Evolutionary conservation across 2,888 invertebrate genomes (phyloP).

Genomic region (Drosophila pullipes): DNA sequence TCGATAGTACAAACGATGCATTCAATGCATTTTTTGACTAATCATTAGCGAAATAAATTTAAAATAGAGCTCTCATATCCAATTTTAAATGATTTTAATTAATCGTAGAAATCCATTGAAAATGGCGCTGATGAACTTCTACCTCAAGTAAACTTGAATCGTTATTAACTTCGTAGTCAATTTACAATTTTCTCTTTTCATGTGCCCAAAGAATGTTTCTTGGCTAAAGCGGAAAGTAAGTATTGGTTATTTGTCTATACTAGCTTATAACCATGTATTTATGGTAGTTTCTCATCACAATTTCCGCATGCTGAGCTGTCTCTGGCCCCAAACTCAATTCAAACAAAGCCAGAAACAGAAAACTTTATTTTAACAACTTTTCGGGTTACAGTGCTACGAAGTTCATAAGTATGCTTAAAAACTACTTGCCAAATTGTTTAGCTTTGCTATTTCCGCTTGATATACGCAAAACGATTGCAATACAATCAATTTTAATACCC

Average conservation of each 20-base stretch:
- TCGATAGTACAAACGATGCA: not conserved
- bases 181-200: conserved; percentile 29
- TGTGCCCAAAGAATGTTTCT: conserved; percentile 22
- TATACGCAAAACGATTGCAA: conserved; percentile 47
- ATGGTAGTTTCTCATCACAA: conserved; percentile 52
- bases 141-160: conserved; percentile 45
- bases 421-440: conserved; percentile 70
- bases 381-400: conserved; percentile 35
- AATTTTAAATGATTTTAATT: conserved; percentile 17
- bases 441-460: conserved; percentile 64
- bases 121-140: conserved; percentile 28
- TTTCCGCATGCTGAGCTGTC: conserved; percentile 43
- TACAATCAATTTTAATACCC: conserved; percentile 54
- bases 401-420: conserved; percentile 58
- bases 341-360: conserved; percentile 32
- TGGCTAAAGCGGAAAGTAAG: conserved; percentile 61
- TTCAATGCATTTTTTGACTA: not conserved
- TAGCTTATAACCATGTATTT: conserved; percentile 35
- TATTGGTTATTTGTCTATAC: conserved; percentile 60
- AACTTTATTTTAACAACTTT: conserved; percentile 54
- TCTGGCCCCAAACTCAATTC: conserved; percentile 23
- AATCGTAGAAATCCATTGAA: not conserved
- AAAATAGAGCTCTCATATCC: not conserved
- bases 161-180: conserved; percentile 36
- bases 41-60: too few relatives aligned